Percentiles rank a stretch among this genome's conserved stretches.
These are phyloP conservation scores for Hydrolagus affinis DNA, from an alignment of 2,113 vertebrate species.

Conservation along the genomic window DNA sequence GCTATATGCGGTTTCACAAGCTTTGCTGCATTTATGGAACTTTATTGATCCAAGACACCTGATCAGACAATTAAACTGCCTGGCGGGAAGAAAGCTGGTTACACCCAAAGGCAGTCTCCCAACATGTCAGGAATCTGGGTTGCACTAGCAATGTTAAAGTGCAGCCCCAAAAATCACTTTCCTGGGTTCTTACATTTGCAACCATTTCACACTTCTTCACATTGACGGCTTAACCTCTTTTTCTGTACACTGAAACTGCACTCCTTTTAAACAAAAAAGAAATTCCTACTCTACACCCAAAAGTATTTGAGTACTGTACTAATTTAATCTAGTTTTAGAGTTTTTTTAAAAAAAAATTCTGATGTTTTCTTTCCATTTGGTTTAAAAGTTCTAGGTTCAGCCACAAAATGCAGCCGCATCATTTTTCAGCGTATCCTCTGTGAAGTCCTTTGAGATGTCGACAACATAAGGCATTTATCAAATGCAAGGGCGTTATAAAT, in stretches of 20 bases:
- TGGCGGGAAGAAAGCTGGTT: background rate
- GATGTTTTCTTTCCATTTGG: no score
- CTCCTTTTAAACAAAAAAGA: no score
- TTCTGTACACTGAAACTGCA: background rate
- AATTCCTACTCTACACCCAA: no score
- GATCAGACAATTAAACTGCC: background rate
- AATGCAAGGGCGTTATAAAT: no score
- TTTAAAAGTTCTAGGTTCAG: no score
- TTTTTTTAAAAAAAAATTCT: no score
- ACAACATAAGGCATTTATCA: no score
- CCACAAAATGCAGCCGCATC: no score
- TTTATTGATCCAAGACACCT: background rate
- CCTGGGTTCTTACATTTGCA: background rate
- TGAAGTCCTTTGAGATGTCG: no score
- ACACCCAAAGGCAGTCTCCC: background rate
- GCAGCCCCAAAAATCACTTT: background rate
- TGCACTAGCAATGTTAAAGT: background rate
- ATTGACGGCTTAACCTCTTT: background rate
- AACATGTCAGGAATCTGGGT: background rate
- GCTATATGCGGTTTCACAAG: background rate
- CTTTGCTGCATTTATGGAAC: background rate
- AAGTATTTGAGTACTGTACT: no score
- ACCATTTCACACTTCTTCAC: background rate
- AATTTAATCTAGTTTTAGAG: no score
- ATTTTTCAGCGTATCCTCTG: no score